Percentiles rank a stretch among this genome's conserved stretches.
These are phyloP conservation scores for Drosophila rubida DNA, from an alignment of 2,888 invertebrate species.

Conservation along the genomic window DNA sequence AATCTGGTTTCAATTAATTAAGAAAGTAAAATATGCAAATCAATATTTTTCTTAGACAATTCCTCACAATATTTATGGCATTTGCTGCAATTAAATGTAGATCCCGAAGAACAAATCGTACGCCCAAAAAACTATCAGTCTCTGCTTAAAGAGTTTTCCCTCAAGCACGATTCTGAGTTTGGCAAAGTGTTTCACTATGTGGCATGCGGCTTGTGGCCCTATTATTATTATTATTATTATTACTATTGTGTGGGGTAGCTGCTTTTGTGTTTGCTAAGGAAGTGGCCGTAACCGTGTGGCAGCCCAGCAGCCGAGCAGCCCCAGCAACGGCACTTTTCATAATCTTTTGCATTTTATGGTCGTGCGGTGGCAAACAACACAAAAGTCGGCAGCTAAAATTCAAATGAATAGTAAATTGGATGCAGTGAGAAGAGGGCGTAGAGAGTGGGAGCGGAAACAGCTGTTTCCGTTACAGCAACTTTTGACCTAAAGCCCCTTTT, in stretches of 20 bases:
- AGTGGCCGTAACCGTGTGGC: conserved; percentile 47
- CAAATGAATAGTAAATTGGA: conserved; percentile 76
- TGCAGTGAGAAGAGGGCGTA: conserved; percentile 15
- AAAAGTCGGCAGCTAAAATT: conserved; percentile 68
- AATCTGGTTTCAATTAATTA: too few species aligned
- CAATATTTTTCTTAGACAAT: too few species aligned
- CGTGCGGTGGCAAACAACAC: conserved; percentile 55
- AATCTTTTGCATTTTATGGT: conserved; percentile 79
- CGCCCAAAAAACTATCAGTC: not conserved
- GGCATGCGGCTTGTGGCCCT: conserved; percentile 35
- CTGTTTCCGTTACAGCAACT: conserved; percentile 69
- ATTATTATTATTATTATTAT: conserved; percentile 46
- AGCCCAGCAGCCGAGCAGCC: too few species aligned
- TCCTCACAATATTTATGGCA: not conserved
- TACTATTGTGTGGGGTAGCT: conserved; percentile 39
- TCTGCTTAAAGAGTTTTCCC: conserved; percentile 6
- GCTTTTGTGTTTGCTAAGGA: conserved; percentile 48
- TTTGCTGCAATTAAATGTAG: too few species aligned
- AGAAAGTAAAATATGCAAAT: too few species aligned
- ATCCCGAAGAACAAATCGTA: too few species aligned
- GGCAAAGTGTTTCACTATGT: conserved; percentile 3
- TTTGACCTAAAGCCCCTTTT: conserved; percentile 38
- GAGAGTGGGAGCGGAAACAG: conserved; percentile 58
- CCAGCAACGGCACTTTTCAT: conserved; percentile 67
- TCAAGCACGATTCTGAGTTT: not conserved